Percentiles rank a stretch among this genome's conserved stretches.
Evolutionary conservation across 2,888 invertebrate genomes (phyloP).

Genomic region (Drosophila antonietae): DNA sequence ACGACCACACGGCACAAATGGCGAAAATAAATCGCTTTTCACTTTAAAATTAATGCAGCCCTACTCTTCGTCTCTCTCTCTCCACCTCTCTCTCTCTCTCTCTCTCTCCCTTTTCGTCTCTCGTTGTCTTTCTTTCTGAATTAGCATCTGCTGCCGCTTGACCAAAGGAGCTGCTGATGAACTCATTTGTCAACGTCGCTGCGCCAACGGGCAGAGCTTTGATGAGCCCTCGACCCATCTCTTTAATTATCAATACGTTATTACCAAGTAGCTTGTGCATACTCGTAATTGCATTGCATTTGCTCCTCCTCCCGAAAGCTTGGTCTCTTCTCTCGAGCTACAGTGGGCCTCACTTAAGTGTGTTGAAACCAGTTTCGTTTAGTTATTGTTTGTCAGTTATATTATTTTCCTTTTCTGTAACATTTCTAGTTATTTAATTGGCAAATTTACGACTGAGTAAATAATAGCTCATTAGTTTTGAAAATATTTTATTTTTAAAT

Average conservation of each 20-base stretch:
- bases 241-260: constrained; percentile 74
- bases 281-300: constrained; percentile 65
- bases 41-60: constrained; percentile 65
- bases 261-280: constrained; percentile 56
- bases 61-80: not conserved
- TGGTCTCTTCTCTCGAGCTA: constrained; percentile 3
- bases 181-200: constrained; percentile 76
- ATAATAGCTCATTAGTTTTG: not conserved
- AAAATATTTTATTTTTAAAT: not conserved
- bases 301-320: constrained; percentile 22
- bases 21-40: constrained; percentile 79
- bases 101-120: not conserved
- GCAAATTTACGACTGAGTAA: not conserved
- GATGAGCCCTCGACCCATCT: constrained; percentile 58
- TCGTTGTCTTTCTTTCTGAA: not conserved
- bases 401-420: not conserved
- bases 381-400: not conserved
- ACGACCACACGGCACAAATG: constrained; percentile 72
- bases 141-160: constrained; percentile 22
- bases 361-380: not conserved
- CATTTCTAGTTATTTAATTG: not conserved
- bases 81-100: not conserved
- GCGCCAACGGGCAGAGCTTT: constrained; percentile 22
- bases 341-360: constrained; percentile 40
- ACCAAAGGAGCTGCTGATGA: constrained; percentile 69